phyloP scores from a whole-genome alignment of 2,113 vertebrate genomes.

The Gallinago paraguaiae region DNA sequence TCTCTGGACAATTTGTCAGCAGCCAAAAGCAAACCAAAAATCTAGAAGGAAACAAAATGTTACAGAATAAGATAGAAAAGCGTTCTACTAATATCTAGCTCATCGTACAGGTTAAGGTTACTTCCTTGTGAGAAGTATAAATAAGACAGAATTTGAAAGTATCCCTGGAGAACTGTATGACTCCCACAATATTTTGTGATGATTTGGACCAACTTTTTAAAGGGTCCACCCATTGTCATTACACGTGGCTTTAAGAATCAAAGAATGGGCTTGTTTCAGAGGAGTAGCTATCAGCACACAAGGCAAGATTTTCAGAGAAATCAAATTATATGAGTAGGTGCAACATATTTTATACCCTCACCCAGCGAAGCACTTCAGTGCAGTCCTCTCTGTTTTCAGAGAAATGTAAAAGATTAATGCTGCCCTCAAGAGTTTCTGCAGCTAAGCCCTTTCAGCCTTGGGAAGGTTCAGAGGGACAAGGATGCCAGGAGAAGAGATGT shows the following conservation, averaged over 20 bases:
- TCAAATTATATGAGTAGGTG: background rate
- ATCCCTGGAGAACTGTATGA: background rate
- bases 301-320: background rate
- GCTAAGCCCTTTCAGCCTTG: background rate
- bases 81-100: background rate
- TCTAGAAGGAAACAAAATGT: background rate
- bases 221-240: background rate
- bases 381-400: background rate
- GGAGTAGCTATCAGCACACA: background rate
- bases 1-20: background rate
- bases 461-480: background rate
- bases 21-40: background rate
- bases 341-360: background rate
- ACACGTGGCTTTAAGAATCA: background rate
- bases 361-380: background rate
- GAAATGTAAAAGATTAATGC: background rate
- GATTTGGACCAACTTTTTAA: background rate
- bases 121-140: background rate
- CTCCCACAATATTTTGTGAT: background rate
- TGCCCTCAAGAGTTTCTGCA: background rate
- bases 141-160: background rate
- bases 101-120: background rate
- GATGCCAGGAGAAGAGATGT: background rate
- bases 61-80: background rate
- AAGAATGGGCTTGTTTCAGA: background rate